Percentiles rank a stretch among this genome's conserved stretches.
These are phyloP conservation scores for Falco concolor DNA, from an alignment of 2,797 vertebrate species.

Conservation along the genomic window DNA sequence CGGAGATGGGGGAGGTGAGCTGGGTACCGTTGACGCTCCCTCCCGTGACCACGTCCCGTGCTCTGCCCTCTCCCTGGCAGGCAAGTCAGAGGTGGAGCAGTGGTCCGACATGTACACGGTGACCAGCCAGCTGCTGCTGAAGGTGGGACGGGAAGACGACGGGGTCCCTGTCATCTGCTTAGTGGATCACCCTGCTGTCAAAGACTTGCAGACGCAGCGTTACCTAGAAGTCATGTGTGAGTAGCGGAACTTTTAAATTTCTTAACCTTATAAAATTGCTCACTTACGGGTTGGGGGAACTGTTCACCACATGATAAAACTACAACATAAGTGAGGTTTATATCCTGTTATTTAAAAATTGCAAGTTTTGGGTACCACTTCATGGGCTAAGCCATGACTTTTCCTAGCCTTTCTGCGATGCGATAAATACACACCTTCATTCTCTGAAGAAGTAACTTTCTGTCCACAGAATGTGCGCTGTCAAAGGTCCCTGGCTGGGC, in stretches of 20 bases:
- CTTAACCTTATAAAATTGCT: fast-evolving
- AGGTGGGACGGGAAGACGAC: slow-evolving; percentile 92
- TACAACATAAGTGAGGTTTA: fast-evolving
- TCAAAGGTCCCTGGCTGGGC: background rate
- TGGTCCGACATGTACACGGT: slow-evolving; percentile 96
- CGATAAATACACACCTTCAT: background rate
- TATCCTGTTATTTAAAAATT: background rate
- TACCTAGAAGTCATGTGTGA: slow-evolving; percentile 96
- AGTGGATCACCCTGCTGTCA: slow-evolving; percentile 95
- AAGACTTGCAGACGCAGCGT: slow-evolving; percentile 91
- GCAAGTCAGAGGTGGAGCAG: slow-evolving; percentile 88
- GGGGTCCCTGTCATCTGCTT: slow-evolving; percentile 92
- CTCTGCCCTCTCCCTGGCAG: slow-evolving; percentile 46
- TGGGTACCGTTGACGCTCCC: fast-evolving
- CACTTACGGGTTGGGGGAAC: background rate
- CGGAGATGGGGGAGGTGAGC: fast-evolving
- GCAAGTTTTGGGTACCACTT: background rate
- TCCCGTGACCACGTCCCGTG: fast-evolving
- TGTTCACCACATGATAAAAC: fast-evolving
- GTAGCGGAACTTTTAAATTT: slow-evolving; percentile 62
- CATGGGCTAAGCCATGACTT: background rate
- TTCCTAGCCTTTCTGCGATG: background rate
- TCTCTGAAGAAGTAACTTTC: background rate
- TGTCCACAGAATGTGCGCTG: background rate
- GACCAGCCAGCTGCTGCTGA: slow-evolving; percentile 88